phyloP scores from a whole-genome alignment of 2,113 vertebrate genomes.

The Callocephalon fimbriatum region DNA sequence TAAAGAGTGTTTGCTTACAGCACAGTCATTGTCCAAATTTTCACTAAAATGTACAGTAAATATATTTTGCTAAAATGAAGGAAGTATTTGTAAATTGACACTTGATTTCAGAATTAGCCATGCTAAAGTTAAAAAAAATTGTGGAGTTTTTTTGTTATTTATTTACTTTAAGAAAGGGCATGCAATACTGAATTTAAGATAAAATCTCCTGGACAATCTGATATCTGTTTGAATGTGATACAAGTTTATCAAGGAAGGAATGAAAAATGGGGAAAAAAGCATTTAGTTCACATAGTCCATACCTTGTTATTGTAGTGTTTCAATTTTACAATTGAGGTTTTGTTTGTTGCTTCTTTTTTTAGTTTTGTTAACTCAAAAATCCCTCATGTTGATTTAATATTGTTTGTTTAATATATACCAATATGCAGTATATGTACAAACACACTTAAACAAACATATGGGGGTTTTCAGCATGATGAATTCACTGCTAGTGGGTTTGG shows the following conservation, averaged over 20 bases:
- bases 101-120: not conserved
- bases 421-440: slow-evolving; percentile 7
- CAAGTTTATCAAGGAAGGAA: not conserved
- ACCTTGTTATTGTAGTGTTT: not conserved
- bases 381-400: not conserved
- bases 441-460: slow-evolving; percentile 57
- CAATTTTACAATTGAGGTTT: not conserved
- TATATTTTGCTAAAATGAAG: not conserved
- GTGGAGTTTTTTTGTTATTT: not conserved
- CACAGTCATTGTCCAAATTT: not conserved
- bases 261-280: not conserved
- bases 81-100: not conserved
- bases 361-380: not conserved
- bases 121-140: not conserved
- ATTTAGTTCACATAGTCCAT: not conserved
- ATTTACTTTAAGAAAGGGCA: not conserved
- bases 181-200: not conserved
- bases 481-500: not conserved
- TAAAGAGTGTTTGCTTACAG: not conserved
- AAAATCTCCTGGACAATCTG: not conserved
- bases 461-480: not conserved
- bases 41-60: not conserved
- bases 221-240: not conserved
- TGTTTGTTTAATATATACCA: not conserved
- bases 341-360: not conserved